phyloP scores from a whole-genome alignment of 1,140 invertebrate species.

The Bathynomus jamesi region DNA sequence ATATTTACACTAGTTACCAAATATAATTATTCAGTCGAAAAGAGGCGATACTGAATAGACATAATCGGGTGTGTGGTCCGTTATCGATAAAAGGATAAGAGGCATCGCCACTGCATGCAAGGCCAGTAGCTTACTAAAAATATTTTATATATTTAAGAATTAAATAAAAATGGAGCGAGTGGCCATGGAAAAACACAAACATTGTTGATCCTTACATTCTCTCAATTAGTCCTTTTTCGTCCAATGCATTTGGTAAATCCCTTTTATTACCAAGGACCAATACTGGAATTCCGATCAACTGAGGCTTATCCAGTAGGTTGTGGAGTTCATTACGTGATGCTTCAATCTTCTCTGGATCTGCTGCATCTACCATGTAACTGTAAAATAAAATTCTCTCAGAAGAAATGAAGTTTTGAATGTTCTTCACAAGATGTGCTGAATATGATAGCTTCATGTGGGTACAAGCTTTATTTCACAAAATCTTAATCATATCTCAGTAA shows the following conservation, averaged over 20 bases:
- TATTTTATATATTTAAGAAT: too few species aligned
- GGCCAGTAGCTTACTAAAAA: too few species aligned
- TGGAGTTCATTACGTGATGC: slow-evolving; percentile 96
- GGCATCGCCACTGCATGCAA: too few species aligned
- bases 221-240: slow-evolving; percentile 98
- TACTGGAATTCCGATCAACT: slow-evolving; percentile 93
- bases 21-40: too few species aligned
- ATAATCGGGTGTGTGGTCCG: too few species aligned
- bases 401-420: too few species aligned
- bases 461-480: too few species aligned
- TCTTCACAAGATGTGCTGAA: too few species aligned
- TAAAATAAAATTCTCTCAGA: slow-evolving; percentile 18
- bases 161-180: background rate
- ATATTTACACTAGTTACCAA: too few species aligned
- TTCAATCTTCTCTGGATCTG: slow-evolving; percentile 96
- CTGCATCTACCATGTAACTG: slow-evolving; percentile 99
- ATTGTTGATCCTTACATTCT: slow-evolving; percentile 69
- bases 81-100: too few species aligned
- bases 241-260: slow-evolving; percentile 89
- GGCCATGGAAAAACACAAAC: background rate
- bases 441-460: slow-evolving; percentile 5
- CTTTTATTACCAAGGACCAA: slow-evolving; percentile 97
- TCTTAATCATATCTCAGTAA: too few species aligned
- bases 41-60: too few species aligned
- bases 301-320: slow-evolving; percentile 94